phyloP scores from a whole-genome alignment of 1,140 invertebrate genomes.

The Euwallacea fornicatus region DNA sequence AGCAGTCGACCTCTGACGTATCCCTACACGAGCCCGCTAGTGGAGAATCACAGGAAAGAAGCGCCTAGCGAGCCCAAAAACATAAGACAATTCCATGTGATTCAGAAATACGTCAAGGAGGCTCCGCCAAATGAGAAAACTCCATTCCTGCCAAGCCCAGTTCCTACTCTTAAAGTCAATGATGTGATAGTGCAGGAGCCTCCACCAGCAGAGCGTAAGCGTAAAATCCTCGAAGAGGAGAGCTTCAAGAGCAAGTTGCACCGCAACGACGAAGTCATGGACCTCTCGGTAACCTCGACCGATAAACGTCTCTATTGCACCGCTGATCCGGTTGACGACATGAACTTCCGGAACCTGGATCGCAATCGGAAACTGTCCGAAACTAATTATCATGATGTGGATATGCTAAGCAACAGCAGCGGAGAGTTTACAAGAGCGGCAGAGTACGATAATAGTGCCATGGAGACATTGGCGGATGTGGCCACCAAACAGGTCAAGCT shows the following conservation, averaged over 20 bases:
- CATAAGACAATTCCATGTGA: constrained; percentile 47
- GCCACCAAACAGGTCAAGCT: constrained; percentile 54
- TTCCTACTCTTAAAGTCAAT: constrained; percentile 44
- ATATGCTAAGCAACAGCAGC: constrained; percentile 32
- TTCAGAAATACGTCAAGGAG: constrained; percentile 43
- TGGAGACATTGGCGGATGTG: constrained; percentile 55
- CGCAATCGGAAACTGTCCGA: constrained; percentile 6
- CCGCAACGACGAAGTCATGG: constrained; percentile 48
- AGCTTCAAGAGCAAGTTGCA: constrained; percentile 38
- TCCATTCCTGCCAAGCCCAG: constrained; percentile 21
- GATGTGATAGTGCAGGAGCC: constrained; percentile 36
- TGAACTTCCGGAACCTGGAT: constrained; percentile 15
- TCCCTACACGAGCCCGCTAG: constrained; percentile 45
- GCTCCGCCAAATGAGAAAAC: constrained; percentile 1
- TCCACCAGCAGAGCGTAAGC: constrained; percentile 40
- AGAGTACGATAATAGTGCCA: constrained; percentile 53
- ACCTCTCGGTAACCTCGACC: constrained; percentile 39
- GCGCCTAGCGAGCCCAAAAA: constrained; percentile 34
- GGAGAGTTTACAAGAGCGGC: constrained; percentile 22
- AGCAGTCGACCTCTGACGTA: constrained; percentile 49
- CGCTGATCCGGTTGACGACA: neutral
- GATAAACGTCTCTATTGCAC: constrained; percentile 16
- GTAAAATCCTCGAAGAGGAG: constrained; percentile 40
- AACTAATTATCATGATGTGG: constrained; percentile 18
- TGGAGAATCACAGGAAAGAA: neutral